Base-by-base conservation (phyloP, 2,888 invertebrate genomes). In the Amblyjoppa fuscipennis region DNA sequence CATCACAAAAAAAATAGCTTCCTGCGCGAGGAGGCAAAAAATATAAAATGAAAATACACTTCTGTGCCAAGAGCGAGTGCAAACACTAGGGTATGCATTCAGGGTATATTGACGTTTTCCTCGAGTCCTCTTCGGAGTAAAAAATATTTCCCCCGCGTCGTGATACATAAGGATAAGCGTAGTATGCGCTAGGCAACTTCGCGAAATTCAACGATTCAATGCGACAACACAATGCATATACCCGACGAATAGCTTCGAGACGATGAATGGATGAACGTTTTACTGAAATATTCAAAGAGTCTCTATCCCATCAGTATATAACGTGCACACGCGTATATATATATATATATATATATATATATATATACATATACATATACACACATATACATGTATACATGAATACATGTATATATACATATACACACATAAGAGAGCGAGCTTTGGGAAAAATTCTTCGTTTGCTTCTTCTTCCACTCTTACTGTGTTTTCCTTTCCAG, bases 171-270 rank as follows among this genome's bases (percentile, higher is more conserved):
- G 13, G 16, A 25, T 41, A 68, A 68, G 80, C 64, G 74, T 56
- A 70, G 53, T 66, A 69, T 25, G 31, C 34, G 34, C 64, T 11
- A 69, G 49, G 49, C 59, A 75, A 85, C 84, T 84, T 86, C 71
- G 79, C 51, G 68, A 85, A 87, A 88, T 87, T 87, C 87, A 85
- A 87, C 81, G 85, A 87, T 88, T 87, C 85, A 86, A 81, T 87
- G 68, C 76, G 71, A 77, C 53, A 73, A 59, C 73, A 86, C 80
- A 77, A 85, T 81, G 85, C 71, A 84, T 79, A 34, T 64, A 64
- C 77, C 64, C 49, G 71, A 83, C 56, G 77, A 41, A 77, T 73
- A 66, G 82, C 77, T 78, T 71, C 61, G 81, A 49, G 56, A 69
- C 64, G 75, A 84, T 74, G 70, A 77, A 83, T 79, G 81, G 73